Conservation (phyloP, 2,113 vertebrate genomes). For the Kobus ellipsiprymnus region DNA sequence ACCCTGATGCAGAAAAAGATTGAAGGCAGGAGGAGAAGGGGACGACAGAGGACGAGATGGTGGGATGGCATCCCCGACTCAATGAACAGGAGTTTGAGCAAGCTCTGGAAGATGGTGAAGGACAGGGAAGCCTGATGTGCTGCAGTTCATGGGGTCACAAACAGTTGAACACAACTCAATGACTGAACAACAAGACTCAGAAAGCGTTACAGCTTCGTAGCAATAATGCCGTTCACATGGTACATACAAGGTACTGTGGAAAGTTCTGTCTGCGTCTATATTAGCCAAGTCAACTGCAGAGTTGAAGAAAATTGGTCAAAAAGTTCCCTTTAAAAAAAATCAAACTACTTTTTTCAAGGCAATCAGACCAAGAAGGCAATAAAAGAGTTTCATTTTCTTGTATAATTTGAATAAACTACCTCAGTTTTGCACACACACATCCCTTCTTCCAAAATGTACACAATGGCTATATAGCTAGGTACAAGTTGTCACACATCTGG, state of each 20-base stretch:
- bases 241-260: background rate
- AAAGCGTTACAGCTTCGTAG: background rate
- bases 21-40: background rate
- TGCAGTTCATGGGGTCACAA: background rate
- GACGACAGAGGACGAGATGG: background rate
- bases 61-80: background rate
- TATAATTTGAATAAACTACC: background rate
- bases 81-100: background rate
- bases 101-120: background rate
- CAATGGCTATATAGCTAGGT: background rate
- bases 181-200: background rate
- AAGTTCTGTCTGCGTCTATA: background rate
- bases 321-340: background rate
- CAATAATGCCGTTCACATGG: background rate
- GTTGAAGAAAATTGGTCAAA: background rate
- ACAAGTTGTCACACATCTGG: slow-evolving; percentile 49
- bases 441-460: background rate
- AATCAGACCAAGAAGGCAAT: background rate
- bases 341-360: background rate
- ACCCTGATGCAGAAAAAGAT: background rate
- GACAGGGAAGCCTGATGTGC: background rate
- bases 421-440: background rate
- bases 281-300: slow-evolving; percentile 32
- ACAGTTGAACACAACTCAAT: background rate
- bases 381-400: slow-evolving; percentile 8